Evolutionary conservation across 2,888 invertebrate species (phyloP).

Genomic region (Heteromurus nitidus): DNA sequence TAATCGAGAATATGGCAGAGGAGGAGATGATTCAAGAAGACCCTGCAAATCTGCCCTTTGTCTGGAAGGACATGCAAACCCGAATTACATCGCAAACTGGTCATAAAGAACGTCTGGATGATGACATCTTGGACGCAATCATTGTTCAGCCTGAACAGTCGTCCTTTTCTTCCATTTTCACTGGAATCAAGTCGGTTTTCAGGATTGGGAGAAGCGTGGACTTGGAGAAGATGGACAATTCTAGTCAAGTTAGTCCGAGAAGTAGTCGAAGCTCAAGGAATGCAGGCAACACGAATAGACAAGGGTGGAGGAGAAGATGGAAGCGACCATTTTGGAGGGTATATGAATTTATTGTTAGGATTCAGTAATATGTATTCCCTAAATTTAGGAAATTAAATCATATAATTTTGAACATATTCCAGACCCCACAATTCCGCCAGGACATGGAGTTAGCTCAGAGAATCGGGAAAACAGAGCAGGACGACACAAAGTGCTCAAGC

Average conservation of each 20-base stretch:
- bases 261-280: not conserved
- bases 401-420: slow-evolving; percentile 11
- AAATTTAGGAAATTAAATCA: not conserved
- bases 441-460: slow-evolving; percentile 61
- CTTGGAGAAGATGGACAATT: not conserved
- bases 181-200: slow-evolving; percentile 56
- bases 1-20: slow-evolving; percentile 59
- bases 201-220: slow-evolving; percentile 57
- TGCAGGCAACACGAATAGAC: not conserved
- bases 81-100: slow-evolving; percentile 39
- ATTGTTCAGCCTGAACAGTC: slow-evolving; percentile 51
- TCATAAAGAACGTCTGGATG: slow-evolving; percentile 31
- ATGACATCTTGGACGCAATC: slow-evolving; percentile 46
- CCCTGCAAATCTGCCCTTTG: slow-evolving; percentile 47
- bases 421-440: slow-evolving; percentile 60
- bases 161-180: slow-evolving; percentile 28
- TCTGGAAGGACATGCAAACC: slow-evolving; percentile 53
- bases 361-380: not conserved
- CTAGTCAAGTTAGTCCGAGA: slow-evolving; percentile 45
- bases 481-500: slow-evolving; percentile 48
- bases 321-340: slow-evolving; percentile 52
- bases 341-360: not conserved
- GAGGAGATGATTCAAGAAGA: slow-evolving; percentile 61
- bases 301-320: slow-evolving; percentile 21
- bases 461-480: slow-evolving; percentile 53